phyloP scores from a whole-genome alignment of 2,797 vertebrate genomes.

The Pseudochromis fuscus region DNA sequence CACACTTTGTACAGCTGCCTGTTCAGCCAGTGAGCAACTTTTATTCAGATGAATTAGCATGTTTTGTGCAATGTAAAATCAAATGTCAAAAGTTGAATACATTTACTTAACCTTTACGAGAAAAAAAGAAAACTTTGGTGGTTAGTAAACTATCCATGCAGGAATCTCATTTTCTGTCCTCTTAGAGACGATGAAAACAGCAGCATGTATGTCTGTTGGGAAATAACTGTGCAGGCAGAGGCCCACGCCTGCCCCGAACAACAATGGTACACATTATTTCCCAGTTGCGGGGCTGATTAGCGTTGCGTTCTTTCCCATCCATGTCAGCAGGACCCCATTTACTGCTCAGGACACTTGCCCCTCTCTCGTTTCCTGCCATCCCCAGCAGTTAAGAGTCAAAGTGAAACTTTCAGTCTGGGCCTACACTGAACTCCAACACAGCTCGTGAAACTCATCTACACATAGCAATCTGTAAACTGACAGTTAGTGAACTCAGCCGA shows the following conservation, averaged over 20 bases:
- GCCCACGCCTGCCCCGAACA: constrained; percentile 77
- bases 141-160: constrained; percentile 40
- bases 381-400: constrained; percentile 34
- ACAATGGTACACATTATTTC: constrained; percentile 87
- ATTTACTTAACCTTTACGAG: constrained; percentile 42
- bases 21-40: constrained; percentile 1
- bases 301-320: constrained; percentile 83
- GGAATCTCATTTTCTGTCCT: constrained; percentile 57
- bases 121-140: constrained; percentile 19
- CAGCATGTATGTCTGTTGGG: constrained; percentile 68
- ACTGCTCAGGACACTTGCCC: constrained; percentile 73
- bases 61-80: background rate
- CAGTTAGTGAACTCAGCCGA: constrained; percentile 18
- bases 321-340: constrained; percentile 82
- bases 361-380: constrained; percentile 78
- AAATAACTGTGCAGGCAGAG: constrained; percentile 80
- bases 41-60: constrained; percentile 1
- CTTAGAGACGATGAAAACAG: constrained; percentile 60
- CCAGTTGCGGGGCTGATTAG: constrained; percentile 81
- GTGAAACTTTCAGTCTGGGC: constrained; percentile 35
- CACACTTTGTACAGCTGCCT: constrained; percentile 9
- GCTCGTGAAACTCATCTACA: constrained; percentile 16
- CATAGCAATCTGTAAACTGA: constrained; percentile 12
- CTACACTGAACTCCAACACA: constrained; percentile 5
- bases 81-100: background rate